These are phyloP conservation scores for Tetrao urogallus DNA, from an alignment of 2,113 vertebrate species.

Conservation along the genomic window DNA sequence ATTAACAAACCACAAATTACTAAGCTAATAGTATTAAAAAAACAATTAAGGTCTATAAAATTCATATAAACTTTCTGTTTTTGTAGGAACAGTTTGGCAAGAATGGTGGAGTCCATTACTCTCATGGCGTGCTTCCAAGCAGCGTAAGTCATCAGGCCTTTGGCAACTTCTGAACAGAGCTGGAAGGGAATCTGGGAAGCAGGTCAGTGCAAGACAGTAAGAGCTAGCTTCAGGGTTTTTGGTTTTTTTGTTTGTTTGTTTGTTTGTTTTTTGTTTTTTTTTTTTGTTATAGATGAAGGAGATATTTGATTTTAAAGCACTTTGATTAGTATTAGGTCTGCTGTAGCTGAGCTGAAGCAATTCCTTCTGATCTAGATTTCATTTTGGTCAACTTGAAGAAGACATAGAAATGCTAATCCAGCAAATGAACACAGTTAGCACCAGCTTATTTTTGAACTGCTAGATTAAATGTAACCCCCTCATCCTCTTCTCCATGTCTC, in stretches of 20 bases:
- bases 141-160: not conserved
- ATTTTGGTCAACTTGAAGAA: not conserved
- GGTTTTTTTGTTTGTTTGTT: not conserved
- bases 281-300: not conserved
- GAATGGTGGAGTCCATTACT: not conserved
- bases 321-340: not conserved
- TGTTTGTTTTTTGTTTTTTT: not conserved
- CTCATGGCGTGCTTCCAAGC: not conserved
- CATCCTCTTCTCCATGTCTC: not conserved
- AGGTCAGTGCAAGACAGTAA: not conserved
- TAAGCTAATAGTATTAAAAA: not conserved
- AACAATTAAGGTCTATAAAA: conserved; percentile 47
- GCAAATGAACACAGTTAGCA: not conserved
- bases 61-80: not conserved
- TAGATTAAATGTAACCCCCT: not conserved
- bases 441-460: not conserved
- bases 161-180: not conserved
- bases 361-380: not conserved
- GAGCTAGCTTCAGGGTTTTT: not conserved
- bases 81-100: not conserved
- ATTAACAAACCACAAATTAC: conserved; percentile 60
- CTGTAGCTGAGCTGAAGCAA: not conserved
- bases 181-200: not conserved
- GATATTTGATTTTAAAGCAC: not conserved
- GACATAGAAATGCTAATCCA: not conserved